Percentiles rank a stretch among this genome's conserved stretches.
Evolutionary conservation across 1,140 invertebrate species (phyloP).

Genomic region (Drosophila pachea): DNA sequence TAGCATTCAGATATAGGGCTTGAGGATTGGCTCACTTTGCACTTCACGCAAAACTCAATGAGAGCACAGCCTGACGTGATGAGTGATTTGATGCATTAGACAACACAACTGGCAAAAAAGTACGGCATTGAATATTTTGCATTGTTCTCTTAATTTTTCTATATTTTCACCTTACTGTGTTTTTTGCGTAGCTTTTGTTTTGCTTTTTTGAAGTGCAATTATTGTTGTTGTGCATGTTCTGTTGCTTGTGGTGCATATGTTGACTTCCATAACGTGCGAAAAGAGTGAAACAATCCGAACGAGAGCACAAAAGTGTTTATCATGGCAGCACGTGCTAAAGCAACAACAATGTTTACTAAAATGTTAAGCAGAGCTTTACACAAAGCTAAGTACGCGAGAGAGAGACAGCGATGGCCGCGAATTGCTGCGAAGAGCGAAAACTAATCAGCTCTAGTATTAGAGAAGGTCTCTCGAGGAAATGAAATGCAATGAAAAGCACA

Average conservation of each 20-base stretch:
- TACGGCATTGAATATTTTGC: conserved; percentile 62
- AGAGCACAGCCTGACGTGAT: conserved; percentile 27
- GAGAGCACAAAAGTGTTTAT: conserved; percentile 52
- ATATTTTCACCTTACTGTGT: conserved; percentile 1
- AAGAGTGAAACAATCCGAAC: conserved; percentile 41
- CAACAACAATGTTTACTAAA: conserved; percentile 62
- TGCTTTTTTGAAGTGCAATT: conserved; percentile 28
- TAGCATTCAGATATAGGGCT: conserved; percentile 4
- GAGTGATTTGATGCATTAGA: conserved; percentile 26
- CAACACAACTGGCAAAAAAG: conserved; percentile 34
- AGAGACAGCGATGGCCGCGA: conserved; percentile 5
- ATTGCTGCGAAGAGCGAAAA: conserved; percentile 24
- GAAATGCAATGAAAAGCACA: conserved; percentile 71
- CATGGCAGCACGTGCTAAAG: conserved; percentile 61
- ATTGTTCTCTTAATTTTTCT: conserved; percentile 22
- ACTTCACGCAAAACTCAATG: conserved; percentile 13
- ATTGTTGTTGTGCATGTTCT: conserved; percentile 54
- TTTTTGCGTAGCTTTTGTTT: not conserved
- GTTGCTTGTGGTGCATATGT: conserved; percentile 51
- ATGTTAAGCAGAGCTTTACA: conserved; percentile 61
- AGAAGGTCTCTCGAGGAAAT: conserved; percentile 50
- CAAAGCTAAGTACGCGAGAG: not conserved
- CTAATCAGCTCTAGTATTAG: conserved; percentile 7
- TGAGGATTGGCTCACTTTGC: conserved; percentile 1
- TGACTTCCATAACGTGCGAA: conserved; percentile 64